Evolutionary conservation across 1,140 invertebrate species (phyloP).

Genomic region (Nasonia vitripennis): DNA sequence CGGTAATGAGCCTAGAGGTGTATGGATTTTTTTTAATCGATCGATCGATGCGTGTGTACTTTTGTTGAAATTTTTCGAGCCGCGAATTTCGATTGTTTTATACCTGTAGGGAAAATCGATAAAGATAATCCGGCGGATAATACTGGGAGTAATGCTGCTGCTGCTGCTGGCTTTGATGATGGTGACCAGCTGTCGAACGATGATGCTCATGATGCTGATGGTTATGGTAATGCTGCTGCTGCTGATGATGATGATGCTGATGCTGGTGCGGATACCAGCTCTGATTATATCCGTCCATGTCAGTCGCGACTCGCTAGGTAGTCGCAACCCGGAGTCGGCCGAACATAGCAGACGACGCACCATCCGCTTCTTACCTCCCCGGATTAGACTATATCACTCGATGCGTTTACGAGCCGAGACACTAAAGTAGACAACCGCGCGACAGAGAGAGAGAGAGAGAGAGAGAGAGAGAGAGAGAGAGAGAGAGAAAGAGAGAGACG

Average conservation of each 20-base stretch:
- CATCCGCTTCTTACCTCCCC: not conserved
- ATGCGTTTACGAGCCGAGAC: not conserved
- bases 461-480: not conserved
- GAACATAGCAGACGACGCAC: constrained; percentile 64
- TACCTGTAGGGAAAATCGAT: constrained; percentile 72
- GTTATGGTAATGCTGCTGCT: constrained; percentile 56
- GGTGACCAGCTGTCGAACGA: constrained; percentile 58
- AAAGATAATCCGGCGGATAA: constrained; percentile 71
- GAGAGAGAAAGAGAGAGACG: not conserved
- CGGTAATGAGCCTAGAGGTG: not conserved
- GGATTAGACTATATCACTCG: constrained; percentile 11
- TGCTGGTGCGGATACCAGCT: constrained; percentile 71
- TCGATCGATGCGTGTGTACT: not conserved
- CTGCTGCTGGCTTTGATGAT: constrained; percentile 66
- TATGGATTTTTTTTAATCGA: no score
- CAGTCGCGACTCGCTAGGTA: constrained; percentile 56
- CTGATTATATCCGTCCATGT: constrained; percentile 73
- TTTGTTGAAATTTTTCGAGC: not conserved
- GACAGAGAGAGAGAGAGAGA: not conserved
- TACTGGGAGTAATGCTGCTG: constrained; percentile 68
- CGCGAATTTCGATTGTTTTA: not conserved
- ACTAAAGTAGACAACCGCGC: not conserved
- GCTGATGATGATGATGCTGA: constrained; percentile 61
- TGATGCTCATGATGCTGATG: constrained; percentile 63
- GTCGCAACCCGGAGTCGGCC: constrained; percentile 52